Conservation (phyloP, 2,113 vertebrate species). For the Mormoops blainvillei region DNA sequence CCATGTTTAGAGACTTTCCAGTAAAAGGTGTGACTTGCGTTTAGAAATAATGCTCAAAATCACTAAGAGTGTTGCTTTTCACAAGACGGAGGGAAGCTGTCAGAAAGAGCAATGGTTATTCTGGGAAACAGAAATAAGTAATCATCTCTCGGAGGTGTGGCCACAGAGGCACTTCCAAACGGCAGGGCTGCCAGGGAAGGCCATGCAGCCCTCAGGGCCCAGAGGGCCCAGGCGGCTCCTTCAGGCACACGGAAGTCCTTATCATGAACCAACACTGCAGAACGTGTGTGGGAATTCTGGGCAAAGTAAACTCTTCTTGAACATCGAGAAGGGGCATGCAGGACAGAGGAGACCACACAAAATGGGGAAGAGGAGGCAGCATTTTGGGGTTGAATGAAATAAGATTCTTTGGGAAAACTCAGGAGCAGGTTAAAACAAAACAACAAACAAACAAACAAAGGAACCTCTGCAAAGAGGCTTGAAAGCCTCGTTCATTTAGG, state of each 20-base stretch:
- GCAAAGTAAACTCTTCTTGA: neutral
- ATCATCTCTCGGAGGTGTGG: neutral
- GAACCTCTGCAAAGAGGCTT: neutral
- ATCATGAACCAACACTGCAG: neutral
- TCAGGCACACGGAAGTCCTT: neutral
- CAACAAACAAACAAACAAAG: neutral
- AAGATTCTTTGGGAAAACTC: neutral
- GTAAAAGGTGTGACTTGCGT: slow-evolving; percentile 61
- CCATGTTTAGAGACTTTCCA: slow-evolving; percentile 52
- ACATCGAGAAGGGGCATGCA: neutral
- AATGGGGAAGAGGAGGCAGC: neutral
- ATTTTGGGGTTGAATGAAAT: neutral
- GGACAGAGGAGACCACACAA: neutral
- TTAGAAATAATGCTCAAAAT: slow-evolving; percentile 59
- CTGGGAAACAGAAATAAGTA: slow-evolving; percentile 16
- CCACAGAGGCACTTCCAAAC: neutral
- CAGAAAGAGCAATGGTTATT: slow-evolving; percentile 36
- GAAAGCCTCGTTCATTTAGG: neutral
- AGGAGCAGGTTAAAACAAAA: neutral
- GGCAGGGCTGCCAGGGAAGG: neutral
- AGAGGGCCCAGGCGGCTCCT: accelerated
- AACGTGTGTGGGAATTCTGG: neutral
- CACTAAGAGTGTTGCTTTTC: slow-evolving; percentile 54
- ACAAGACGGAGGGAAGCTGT: slow-evolving; percentile 25
- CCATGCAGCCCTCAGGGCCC: too few species aligned